These are phyloP conservation scores for Keiferia lycopersicella DNA, from an alignment of 2,888 invertebrate species.

Conservation along the genomic window DNA sequence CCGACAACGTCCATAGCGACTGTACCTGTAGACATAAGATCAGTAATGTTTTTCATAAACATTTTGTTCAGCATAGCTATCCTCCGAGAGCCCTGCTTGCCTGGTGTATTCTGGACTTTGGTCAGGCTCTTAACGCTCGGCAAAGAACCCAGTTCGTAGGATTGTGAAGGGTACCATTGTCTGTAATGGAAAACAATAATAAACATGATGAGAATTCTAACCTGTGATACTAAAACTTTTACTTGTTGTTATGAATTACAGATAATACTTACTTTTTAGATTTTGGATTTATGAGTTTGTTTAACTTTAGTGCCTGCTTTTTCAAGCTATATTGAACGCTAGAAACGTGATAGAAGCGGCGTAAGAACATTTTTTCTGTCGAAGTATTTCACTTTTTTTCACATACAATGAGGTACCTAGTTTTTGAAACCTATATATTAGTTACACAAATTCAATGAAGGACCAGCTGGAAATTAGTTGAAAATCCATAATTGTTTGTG, in stretches of 20 bases:
- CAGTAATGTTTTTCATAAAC: conserved; percentile 91
- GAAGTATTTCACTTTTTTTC: not conserved
- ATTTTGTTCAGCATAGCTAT: conserved; percentile 87
- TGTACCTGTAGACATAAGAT: conserved; percentile 88
- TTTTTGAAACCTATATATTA: not conserved
- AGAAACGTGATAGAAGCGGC: conserved; percentile 60
- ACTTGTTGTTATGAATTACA: conserved; percentile 25
- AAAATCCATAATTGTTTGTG: too few species aligned
- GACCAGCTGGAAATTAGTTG: too few species aligned
- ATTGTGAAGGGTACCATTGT: conserved; percentile 58
- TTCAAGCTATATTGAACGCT: conserved; percentile 50
- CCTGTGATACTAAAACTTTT: conserved; percentile 25
- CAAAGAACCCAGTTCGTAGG: conserved; percentile 44
- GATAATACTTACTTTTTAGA: conserved; percentile 57
- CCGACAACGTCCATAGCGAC: conserved; percentile 82
- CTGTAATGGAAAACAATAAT: conserved; percentile 48
- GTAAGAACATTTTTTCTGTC: conserved; percentile 40
- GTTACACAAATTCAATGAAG: too few species aligned
- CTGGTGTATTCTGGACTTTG: conserved; percentile 73
- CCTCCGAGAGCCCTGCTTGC: conserved; percentile 80
- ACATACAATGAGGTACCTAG: not conserved
- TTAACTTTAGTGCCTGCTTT: conserved; percentile 66
- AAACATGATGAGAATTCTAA: not conserved
- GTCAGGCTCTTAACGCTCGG: conserved; percentile 66
- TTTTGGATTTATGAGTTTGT: conserved; percentile 70